phyloP scores from a whole-genome alignment of 2,797 vertebrate species.

The Coregonus sp. region DNA sequence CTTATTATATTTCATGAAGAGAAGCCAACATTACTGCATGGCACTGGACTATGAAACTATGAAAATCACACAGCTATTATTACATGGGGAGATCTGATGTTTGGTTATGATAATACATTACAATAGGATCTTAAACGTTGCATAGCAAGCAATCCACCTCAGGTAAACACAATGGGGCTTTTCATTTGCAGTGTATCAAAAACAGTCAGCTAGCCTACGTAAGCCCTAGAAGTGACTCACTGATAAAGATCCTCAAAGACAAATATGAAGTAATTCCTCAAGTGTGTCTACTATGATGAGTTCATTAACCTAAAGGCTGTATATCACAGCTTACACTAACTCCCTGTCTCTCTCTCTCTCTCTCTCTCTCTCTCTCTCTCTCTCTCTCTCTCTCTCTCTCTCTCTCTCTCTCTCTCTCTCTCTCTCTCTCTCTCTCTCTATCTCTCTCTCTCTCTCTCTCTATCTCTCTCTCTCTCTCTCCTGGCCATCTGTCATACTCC shows the following conservation, averaged over 20 bases:
- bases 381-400: not conserved
- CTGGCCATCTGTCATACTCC: not conserved
- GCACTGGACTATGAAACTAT: conserved; percentile 51
- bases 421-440: not conserved
- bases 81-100: conserved; percentile 52
- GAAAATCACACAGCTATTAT: conserved; percentile 50
- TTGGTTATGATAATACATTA: conserved; percentile 37
- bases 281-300: too few relatives aligned
- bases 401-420: not conserved
- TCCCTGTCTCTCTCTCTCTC: not conserved
- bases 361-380: not conserved
- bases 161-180: conserved; percentile 14
- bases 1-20: conserved; percentile 51
- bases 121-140: conserved; percentile 26
- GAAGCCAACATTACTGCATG: conserved; percentile 52
- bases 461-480: not conserved
- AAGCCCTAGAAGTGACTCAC: not conserved
- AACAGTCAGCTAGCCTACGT: not conserved
- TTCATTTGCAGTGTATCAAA: conserved; percentile 33
- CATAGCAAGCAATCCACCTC: conserved; percentile 24
- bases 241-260: not conserved
- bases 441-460: not conserved
- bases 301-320: not conserved
- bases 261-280: not conserved
- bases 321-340: conserved; percentile 2